Percentiles rank a stretch among this genome's conserved stretches.
phyloP scores from a whole-genome alignment of 1,140 invertebrate genomes.

The Physella acuta region DNA sequence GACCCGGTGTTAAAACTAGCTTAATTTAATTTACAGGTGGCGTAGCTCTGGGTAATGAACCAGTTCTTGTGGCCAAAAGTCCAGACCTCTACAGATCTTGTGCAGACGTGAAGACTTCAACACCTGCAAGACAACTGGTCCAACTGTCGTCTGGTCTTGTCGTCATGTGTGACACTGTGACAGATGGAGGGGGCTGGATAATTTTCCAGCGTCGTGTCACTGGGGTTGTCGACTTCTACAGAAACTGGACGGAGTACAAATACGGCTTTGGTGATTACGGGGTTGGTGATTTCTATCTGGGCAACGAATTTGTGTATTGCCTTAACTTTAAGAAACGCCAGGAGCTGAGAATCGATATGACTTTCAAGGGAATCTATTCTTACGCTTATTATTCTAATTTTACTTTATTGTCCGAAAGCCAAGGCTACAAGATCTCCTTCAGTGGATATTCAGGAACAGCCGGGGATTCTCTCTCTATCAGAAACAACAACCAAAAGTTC shows the following conservation, averaged over 20 bases:
- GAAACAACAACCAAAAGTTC: neutral
- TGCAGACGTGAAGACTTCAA: too few species aligned
- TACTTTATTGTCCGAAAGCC: neutral
- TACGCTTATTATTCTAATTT: neutral
- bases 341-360: conserved; percentile 8
- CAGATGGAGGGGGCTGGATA: conserved; percentile 7
- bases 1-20: too few species aligned
- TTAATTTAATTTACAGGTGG: too few species aligned
- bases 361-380: neutral
- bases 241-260: conserved; percentile 90
- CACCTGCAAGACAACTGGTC: neutral
- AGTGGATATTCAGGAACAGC: neutral
- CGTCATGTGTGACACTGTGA: conserved; percentile 7
- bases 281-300: conserved; percentile 62
- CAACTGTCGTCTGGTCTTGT: neutral
- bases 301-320: conserved; percentile 21
- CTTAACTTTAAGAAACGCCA: neutral
- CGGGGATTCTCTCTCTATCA: neutral
- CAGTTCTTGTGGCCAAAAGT: too few species aligned
- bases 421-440: neutral
- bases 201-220: conserved; percentile 75
- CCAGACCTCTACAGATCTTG: too few species aligned
- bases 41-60: too few species aligned
- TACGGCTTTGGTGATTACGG: conserved; percentile 86
- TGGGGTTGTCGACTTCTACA: conserved; percentile 79